phyloP scores from a whole-genome alignment of 2,797 vertebrate genomes.

The Amphiprion clarkii region DNA sequence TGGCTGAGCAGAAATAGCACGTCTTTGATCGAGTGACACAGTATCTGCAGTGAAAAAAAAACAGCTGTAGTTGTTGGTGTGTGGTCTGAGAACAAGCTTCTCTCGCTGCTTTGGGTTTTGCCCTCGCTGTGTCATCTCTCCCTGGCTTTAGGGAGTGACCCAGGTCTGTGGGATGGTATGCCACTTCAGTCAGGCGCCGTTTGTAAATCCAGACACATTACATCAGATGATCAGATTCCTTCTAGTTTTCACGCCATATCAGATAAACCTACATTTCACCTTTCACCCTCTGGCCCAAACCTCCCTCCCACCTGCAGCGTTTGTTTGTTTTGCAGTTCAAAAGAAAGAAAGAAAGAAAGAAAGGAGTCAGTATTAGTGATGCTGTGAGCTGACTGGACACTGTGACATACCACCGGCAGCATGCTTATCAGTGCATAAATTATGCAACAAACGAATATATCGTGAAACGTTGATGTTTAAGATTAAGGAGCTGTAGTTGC shows the following conservation, averaged over 20 bases:
- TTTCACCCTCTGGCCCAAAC: constrained; percentile 40
- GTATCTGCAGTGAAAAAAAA: constrained; percentile 20
- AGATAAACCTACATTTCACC: constrained; percentile 65
- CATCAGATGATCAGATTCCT: constrained; percentile 70
- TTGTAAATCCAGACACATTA: constrained; percentile 65
- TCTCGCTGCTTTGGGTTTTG: constrained; percentile 30
- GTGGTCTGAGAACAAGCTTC: constrained; percentile 41
- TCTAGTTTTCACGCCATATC: constrained; percentile 53
- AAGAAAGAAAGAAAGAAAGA: constrained; percentile 9
- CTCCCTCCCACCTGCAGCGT: constrained; percentile 35
- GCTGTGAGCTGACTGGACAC: constrained; percentile 41
- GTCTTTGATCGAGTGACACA: constrained; percentile 55
- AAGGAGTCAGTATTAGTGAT: constrained; percentile 39
- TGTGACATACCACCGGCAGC: constrained; percentile 15
- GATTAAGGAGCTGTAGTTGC: constrained; percentile 20
- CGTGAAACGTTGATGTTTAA: constrained; percentile 51
- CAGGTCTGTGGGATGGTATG: constrained; percentile 56
- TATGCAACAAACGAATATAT: constrained; percentile 33
- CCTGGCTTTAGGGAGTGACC: constrained; percentile 48
- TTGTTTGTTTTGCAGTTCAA: constrained; percentile 33
- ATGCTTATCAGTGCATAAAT: constrained; percentile 51
- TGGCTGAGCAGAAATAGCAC: constrained; percentile 43
- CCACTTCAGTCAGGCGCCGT: constrained; percentile 47
- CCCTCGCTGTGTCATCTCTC: constrained; percentile 38
- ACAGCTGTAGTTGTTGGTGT: constrained; percentile 67